Evolutionary conservation across 2,113 vertebrate species (phyloP).

Genomic region (Jaculus jaculus): DNA sequence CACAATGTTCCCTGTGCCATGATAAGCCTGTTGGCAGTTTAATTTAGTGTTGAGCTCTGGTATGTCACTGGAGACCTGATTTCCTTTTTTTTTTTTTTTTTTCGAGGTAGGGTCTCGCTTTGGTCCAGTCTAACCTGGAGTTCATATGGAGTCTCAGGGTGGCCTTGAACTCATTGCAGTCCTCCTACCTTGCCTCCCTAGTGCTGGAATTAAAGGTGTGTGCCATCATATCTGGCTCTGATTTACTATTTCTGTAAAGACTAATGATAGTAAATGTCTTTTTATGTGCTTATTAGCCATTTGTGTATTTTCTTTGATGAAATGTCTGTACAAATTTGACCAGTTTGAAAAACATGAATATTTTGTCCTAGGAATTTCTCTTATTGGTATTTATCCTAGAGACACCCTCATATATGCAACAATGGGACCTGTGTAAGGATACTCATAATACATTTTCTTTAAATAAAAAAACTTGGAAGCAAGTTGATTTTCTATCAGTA

Average conservation of each 20-base stretch:
- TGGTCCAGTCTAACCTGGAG: too few relatives aligned
- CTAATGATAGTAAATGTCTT: background rate
- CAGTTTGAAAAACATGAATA: background rate
- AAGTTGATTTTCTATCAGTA: background rate
- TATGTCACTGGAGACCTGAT: background rate
- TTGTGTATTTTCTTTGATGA: background rate
- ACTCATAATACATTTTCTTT: background rate
- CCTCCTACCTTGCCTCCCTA: too few relatives aligned
- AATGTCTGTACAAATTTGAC: background rate
- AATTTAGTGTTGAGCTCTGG: too few relatives aligned
- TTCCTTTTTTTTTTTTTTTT: background rate
- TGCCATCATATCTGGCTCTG: background rate
- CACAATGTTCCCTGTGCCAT: too few relatives aligned
- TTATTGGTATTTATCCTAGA: background rate
- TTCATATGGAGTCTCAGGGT: too few relatives aligned
- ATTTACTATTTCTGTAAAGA: background rate
- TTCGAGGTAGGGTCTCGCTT: too few relatives aligned
- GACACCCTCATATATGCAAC: background rate
- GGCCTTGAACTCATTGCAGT: too few relatives aligned
- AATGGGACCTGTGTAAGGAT: background rate
- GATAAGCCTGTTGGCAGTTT: too few relatives aligned
- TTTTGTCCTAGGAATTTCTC: background rate
- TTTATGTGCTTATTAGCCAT: background rate
- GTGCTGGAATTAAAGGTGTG: too few relatives aligned
- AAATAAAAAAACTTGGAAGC: conserved; percentile 14